These are phyloP conservation scores for Tethea ocularis DNA, from an alignment of 2,888 invertebrate genomes.

Conservation along the genomic window DNA sequence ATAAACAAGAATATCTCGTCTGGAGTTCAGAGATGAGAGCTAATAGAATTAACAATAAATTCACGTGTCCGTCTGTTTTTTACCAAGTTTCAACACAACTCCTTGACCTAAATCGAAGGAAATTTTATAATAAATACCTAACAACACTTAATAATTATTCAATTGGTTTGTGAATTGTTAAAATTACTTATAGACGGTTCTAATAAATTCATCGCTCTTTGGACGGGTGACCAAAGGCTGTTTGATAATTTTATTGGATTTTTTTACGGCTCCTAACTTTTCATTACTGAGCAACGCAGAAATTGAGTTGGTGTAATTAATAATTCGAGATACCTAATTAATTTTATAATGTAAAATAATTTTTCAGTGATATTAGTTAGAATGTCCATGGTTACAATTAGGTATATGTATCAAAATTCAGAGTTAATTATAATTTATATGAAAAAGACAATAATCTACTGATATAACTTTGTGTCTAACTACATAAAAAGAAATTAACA, in stretches of 20 bases:
- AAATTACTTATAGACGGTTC: not conserved
- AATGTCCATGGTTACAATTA: no score
- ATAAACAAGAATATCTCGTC: not conserved
- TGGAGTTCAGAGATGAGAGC: not conserved
- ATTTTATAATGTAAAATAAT: no score
- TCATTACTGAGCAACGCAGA: not conserved
- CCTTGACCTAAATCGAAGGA: conserved; percentile 2
- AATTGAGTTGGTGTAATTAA: not conserved
- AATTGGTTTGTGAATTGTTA: not conserved
- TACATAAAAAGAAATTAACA: not conserved
- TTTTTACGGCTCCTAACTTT: not conserved
- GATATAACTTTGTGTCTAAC: no score
- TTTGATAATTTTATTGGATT: not conserved
- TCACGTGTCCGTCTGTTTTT: not conserved
- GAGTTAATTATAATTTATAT: no score
- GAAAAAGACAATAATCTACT: no score
- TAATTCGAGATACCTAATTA: no score
- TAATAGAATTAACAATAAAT: not conserved
- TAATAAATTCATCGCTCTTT: not conserved
- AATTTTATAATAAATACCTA: not conserved
- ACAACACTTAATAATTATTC: not conserved
- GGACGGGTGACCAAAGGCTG: not conserved
- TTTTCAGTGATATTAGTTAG: no score
- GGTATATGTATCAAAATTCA: no score
- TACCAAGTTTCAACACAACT: not conserved